Evolutionary conservation across 2,888 invertebrate species (phyloP), one percentile per base, ranked within the genome.

Genomic region (Cryptocephalus moraei): DNA sequence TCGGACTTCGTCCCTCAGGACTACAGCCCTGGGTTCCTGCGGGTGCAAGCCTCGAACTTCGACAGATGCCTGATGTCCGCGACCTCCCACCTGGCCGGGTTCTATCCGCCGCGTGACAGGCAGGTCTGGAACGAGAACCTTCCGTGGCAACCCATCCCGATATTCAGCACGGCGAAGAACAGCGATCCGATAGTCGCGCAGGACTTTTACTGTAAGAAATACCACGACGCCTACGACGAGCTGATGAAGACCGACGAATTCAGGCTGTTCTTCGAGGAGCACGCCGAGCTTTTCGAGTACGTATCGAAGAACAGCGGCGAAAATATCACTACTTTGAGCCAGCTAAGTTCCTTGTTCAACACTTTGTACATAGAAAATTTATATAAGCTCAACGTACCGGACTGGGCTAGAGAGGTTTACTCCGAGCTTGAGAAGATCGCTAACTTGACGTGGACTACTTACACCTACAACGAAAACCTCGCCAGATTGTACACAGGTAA

Each of bases 41-140:
- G 71, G 56, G 68, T 83, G 1, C 69, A 74, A 46, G 86, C 89
- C 43, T 89, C 91, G 0, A 86, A 91, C 69, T 81, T 83, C 14
- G 90, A 93, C 69, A 79, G 93, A 32, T 89, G 91, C 0, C 69
- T 92, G 8, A 89, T 88, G 85, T 90, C 89, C 50, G 92, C 88
- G 0, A 76, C 82, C 61, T 75, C 82, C 1, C 82, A 87, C 65
- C 73, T 91, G 53, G 87, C 89, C 46, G 86, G 85, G 0, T 61
- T 86, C 46, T 86, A 78, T 64, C 81, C 83, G 3, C 84, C 85
- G 0, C 57, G 56, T 8, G 75, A 67, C 0, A 65, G 70, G 3
- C 73, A 80, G 53, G 45, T 74, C 1, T 86, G 86, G 85, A 74
- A 81, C 56, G 41, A 63, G 0, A 58, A 70, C 11, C 63, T 84